Evolutionary conservation across 2,797 vertebrate species (phyloP), one percentile per base, ranked within the genome.

Genomic region (Lagorchestes hirsutus): DNA sequence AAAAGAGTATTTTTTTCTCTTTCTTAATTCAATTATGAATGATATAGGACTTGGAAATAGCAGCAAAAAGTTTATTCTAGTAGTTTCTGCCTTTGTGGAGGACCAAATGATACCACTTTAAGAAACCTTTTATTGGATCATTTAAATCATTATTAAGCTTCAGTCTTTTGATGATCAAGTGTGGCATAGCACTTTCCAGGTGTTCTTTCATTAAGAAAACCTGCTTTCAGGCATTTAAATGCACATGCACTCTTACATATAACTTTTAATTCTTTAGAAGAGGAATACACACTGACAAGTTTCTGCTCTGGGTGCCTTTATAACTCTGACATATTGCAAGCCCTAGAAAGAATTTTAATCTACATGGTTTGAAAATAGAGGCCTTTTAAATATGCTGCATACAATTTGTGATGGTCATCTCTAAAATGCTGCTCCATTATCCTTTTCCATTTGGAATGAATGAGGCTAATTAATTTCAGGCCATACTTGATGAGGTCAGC

Each of bases 401-500:
- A 98, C 98, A 98, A 98, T 98, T 98, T 98, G 98, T 97, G 98
- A 98, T 98, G 98, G 98, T 99, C 99, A 99, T 99, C 98, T 98
- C 98, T 98, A 98, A 99, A 98, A 98, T 98, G 98, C 98, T 98
- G 98, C 97, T 98, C 98, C 98, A 98, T 99, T 99, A 98, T 99
- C 98, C 98, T 98, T 98, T 98, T 98, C 98, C 98, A 99, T 98
- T 99, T 99, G 98, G 98, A 98, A 99, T 99, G 99, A 99, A 99
- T 98, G 98, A 99, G 98, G 98, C 99, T 99, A 99, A 99, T 99
- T 99, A 99, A 99, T 99, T 99, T 99, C 98, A 99, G 98, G 98
- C 99, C 98, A 99, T 99, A 99, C 99, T 99, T 98, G 99, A 99
- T 99, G 99, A 99, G 98, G 98, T 99, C 98, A 99, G 98, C 98